A percentile compares a stretch with the other conserved stretches of the same genome.
Evolutionary conservation across 1,140 invertebrate genomes (phyloP).

Genomic region (Frieseomelitta varia): DNA sequence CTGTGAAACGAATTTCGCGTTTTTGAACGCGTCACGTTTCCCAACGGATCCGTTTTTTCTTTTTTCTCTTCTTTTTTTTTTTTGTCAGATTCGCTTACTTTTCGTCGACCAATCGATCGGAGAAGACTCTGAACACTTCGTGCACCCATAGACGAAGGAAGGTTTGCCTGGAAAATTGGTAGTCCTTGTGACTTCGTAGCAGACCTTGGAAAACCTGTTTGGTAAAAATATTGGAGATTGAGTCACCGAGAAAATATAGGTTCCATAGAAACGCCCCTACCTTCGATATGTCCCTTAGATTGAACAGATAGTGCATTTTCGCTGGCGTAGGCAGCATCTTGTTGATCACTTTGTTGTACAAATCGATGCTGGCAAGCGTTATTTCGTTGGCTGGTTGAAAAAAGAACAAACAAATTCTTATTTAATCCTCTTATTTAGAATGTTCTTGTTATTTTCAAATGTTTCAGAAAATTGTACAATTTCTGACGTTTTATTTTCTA

Average conservation of each 20-base stretch:
- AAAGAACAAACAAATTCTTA: neutral
- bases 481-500: no score
- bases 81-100: slow-evolving; percentile 78
- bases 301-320: slow-evolving; percentile 95
- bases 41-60: no score
- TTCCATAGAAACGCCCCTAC: slow-evolving; percentile 68
- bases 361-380: slow-evolving; percentile 87
- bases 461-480: no score
- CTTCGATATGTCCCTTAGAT: slow-evolving; percentile 93
- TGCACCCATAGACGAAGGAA: slow-evolving; percentile 92
- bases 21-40: no score
- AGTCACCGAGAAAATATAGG: neutral
- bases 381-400: slow-evolving; percentile 80
- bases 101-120: slow-evolving; percentile 90
- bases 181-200: slow-evolving; percentile 88
- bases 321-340: slow-evolving; percentile 92
- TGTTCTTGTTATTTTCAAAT: neutral
- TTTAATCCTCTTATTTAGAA: neutral
- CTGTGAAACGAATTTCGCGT: slow-evolving; percentile 74
- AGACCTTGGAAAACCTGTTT: slow-evolving; percentile 87
- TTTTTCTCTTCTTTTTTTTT: no score
- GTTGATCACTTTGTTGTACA: slow-evolving; percentile 87
- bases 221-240: slow-evolving; percentile 34
- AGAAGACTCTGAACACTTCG: slow-evolving; percentile 92
- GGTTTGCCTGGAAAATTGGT: slow-evolving; percentile 86